Conservation (phyloP, 2,888 invertebrate genomes). For the Drosophila rellima region DNA sequence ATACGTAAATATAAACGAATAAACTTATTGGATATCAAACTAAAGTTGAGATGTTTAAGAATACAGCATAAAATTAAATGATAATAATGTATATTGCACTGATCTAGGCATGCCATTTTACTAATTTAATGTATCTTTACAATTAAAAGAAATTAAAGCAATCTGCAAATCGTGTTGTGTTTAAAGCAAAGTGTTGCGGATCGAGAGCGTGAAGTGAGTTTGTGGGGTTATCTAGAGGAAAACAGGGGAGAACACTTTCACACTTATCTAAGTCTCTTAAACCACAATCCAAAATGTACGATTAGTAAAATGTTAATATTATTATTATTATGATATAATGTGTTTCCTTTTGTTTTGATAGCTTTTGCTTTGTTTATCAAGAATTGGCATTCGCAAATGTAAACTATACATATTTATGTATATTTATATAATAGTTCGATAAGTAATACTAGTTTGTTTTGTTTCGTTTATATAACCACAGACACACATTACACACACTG, state of each 20-base stretch:
- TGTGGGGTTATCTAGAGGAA: conserved; percentile 30
- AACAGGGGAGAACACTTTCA: conserved; percentile 57
- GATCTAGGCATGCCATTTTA: conserved; percentile 75
- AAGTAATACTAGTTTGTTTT: conserved; percentile 78
- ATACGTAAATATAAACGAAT: conserved; percentile 31
- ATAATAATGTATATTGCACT: conserved; percentile 70
- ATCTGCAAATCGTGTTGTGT: conserved; percentile 34
- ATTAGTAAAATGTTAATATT: conserved; percentile 70
- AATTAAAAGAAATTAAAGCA: conserved; percentile 56
- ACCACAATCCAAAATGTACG: conserved; percentile 77
- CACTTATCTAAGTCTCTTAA: conserved; percentile 74
- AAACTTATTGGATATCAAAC: conserved; percentile 46
- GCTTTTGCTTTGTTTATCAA: conserved; percentile 49
- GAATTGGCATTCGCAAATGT: conserved; percentile 75
- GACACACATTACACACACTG: conserved; percentile 71
- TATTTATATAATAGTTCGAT: conserved; percentile 61
- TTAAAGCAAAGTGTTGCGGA: conserved; percentile 22
- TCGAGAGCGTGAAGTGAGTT: conserved; percentile 19
- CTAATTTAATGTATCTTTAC: conserved; percentile 54
- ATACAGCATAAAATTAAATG: conserved; percentile 43
- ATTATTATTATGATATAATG: conserved; percentile 53
- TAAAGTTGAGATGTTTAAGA: conserved; percentile 56
- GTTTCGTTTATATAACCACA: conserved; percentile 65
- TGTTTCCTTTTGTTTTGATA: conserved; percentile 38
- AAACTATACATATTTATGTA: conserved; percentile 46